Base-by-base conservation (phyloP, 2,797 vertebrate genomes). In the Hapalemur alaotrensis region DNA sequence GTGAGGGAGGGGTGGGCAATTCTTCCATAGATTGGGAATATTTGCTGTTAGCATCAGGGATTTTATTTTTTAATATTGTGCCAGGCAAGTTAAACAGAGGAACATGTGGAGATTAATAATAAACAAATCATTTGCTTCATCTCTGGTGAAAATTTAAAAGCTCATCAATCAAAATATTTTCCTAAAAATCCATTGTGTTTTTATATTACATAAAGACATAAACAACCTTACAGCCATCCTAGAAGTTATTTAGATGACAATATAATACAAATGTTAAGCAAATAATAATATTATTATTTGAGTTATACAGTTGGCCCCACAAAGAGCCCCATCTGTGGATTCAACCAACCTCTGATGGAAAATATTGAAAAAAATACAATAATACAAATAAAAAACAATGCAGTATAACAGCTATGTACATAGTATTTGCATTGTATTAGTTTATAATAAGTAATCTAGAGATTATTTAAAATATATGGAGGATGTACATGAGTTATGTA, bases 101-200 rank as follows among this genome's bases (percentile, higher is more conserved):
- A 79, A 43, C 25, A 41, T 46, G 20, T 59, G 46, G 75, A 84
- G 52, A 80, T 82, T 82, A 93, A 78, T 82, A 75, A 78, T 46
- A 86, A 78, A 30, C 17, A 91, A 91, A 46, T 88, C 4, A 38
- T 54, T 52, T 43, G 83, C 46, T 92, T 95, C 32, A 59, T 63
- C 46, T 84, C 76, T 79, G 57, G 54, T 76, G 57, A 91, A 97
- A 61, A 69, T 70, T 15, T 82, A 86, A 89, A 84, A 97, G 25
- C 4, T 89, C 57, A 63, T 83, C 54, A 94, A 84, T 88, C 72
- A 93, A 95, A 94, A 63, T 13, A 79, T 84, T 82, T 28, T 25
- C 20, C 32, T 67, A 63, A 91, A 96, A 69, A 41, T 54, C 1
- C 28, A 38, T 70, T 81, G 5, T 69, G 32, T 96, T 83, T 89